Conservation (phyloP, 2,888 invertebrate species). For the Drosophila engyochracea region DNA sequence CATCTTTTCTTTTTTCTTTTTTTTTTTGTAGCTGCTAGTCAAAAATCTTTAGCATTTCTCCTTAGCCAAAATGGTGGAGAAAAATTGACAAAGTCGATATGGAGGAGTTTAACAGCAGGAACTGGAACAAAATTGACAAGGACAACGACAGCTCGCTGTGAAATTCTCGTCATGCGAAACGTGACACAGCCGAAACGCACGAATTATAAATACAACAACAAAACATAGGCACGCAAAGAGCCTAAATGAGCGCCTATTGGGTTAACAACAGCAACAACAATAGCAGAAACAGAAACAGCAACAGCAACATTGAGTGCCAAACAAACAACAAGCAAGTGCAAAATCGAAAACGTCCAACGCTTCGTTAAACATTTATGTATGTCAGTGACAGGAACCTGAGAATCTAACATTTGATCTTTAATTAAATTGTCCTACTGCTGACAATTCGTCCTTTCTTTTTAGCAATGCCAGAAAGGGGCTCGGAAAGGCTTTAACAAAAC, state of each 20-base stretch:
- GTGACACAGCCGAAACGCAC: constrained; percentile 75
- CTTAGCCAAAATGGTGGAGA: constrained; percentile 64
- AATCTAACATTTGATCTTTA: constrained; percentile 65
- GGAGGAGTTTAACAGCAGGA: constrained; percentile 33
- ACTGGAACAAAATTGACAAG: constrained; percentile 51
- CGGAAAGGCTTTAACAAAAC: background rate
- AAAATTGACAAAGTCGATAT: constrained; percentile 46
- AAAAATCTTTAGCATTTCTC: constrained; percentile 63
- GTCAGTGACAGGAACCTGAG: constrained; percentile 26
- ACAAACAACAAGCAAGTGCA: constrained; percentile 42
- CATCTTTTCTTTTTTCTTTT: constrained; percentile 25
- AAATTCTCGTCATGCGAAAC: constrained; percentile 59
- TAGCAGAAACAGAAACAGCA: constrained; percentile 31
- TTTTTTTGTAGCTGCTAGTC: constrained; percentile 17
- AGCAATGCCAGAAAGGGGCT: constrained; percentile 18
- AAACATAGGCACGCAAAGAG: constrained; percentile 21
- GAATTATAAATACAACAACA: constrained; percentile 72
- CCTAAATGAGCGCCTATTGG: constrained; percentile 68
- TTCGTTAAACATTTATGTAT: constrained; percentile 77
- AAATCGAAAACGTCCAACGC: constrained; percentile 75
- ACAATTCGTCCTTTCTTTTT: constrained; percentile 7
- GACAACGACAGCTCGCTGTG: constrained; percentile 41
- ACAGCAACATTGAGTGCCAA: constrained; percentile 10
- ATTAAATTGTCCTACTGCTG: constrained; percentile 62
- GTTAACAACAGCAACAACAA: constrained; percentile 52